Percentiles rank a stretch among this genome's conserved stretches.
These are phyloP conservation scores for Coryphaenoides rupestris DNA, from an alignment of 2,113 vertebrate species.

Conservation along the genomic window DNA sequence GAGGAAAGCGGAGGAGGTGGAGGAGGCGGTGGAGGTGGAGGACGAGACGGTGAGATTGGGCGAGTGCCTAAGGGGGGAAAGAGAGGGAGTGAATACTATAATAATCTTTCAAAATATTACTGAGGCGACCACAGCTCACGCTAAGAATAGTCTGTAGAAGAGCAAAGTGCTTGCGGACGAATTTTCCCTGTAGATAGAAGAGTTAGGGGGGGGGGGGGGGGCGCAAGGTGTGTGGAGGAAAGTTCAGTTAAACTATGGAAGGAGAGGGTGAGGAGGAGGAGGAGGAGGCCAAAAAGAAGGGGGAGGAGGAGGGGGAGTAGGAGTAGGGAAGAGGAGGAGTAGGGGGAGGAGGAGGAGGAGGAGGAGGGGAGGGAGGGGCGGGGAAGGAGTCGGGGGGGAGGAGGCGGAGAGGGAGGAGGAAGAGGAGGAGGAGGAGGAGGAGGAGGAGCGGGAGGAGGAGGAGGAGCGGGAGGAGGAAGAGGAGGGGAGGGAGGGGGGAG, in stretches of 20 bases:
- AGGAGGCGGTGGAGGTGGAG: constrained; percentile 30
- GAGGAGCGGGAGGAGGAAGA: not conserved
- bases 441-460: not conserved
- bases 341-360: not conserved
- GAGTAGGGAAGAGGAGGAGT: not conserved
- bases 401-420: not conserved
- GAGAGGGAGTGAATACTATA: constrained; percentile 75
- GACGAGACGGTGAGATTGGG: constrained; percentile 50
- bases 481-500: constrained; percentile 73
- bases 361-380: constrained; percentile 1
- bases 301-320: constrained; percentile 28
- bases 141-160: constrained; percentile 74
- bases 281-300: too few species aligned
- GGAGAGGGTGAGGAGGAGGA: constrained; percentile 70
- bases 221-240: constrained; percentile 59
- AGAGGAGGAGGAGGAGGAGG: not conserved
- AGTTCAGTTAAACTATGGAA: not conserved
- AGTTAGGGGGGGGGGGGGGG: constrained; percentile 47
- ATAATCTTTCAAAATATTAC: constrained; percentile 79
- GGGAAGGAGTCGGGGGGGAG: constrained; percentile 33
- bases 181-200: constrained; percentile 43
- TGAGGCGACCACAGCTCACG: constrained; percentile 53
- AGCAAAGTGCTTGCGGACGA: constrained; percentile 47
- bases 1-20: constrained; percentile 38
- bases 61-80: constrained; percentile 77